A percentile compares a stretch with the other conserved stretches of the same genome.
phyloP scores from a whole-genome alignment of 1,140 invertebrate genomes.

The Drosophila persimilis region DNA sequence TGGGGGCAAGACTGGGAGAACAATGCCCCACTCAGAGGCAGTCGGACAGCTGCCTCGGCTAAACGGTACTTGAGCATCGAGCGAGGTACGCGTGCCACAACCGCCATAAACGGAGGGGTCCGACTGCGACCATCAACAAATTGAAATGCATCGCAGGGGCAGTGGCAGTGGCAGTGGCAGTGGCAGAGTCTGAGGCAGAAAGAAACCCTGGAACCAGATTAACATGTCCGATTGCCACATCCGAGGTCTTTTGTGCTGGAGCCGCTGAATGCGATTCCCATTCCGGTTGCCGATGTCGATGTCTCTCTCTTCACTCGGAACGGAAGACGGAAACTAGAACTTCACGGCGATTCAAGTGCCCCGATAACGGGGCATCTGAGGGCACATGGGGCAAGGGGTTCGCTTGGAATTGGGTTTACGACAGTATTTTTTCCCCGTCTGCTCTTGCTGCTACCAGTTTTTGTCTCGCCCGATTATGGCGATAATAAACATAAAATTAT shows the following conservation, averaged over 20 bases:
- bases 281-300: slow-evolving; percentile 56
- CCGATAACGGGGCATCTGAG: slow-evolving; percentile 34
- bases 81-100: slow-evolving; percentile 43
- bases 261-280: slow-evolving; percentile 16
- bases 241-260: slow-evolving; percentile 50
- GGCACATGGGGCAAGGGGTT: slow-evolving; percentile 7
- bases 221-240: slow-evolving; percentile 66
- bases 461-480: slow-evolving; percentile 19
- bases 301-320: slow-evolving; percentile 11
- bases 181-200: slow-evolving; percentile 12
- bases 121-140: slow-evolving; percentile 36
- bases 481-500: slow-evolving; percentile 67
- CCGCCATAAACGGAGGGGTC: slow-evolving; percentile 27
- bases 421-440: slow-evolving; percentile 9
- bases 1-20: slow-evolving; percentile 22
- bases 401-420: slow-evolving; percentile 56
- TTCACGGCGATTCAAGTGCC: slow-evolving; percentile 43
- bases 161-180: slow-evolving; percentile 2
- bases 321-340: slow-evolving; percentile 61
- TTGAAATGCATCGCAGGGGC: slow-evolving; percentile 40
- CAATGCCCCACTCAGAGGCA: slow-evolving; percentile 18
- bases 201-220: slow-evolving; percentile 50
- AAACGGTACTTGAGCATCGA: slow-evolving; percentile 48
- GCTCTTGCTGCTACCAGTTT: background rate
- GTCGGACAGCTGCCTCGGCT: slow-evolving; percentile 28